Conservation (phyloP, 2,888 invertebrate species). For the Eupithecia subumbrata region DNA sequence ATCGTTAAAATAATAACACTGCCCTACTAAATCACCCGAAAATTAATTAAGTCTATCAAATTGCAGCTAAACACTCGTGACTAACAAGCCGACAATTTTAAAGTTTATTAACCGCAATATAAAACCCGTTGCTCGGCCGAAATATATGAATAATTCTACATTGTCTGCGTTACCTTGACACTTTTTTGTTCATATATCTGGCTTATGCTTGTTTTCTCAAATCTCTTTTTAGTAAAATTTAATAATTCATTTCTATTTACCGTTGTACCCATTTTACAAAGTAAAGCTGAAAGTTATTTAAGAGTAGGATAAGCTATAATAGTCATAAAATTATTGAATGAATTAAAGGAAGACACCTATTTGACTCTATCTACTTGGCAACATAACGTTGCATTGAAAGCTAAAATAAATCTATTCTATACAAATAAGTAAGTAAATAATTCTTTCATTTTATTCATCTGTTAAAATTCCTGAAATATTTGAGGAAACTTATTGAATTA, state of each 20-base stretch:
- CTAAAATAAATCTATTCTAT: background rate
- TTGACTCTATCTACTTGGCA: background rate
- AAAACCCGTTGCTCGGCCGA: conserved; percentile 47
- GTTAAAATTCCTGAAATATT: background rate
- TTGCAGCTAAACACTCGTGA: conserved; percentile 12
- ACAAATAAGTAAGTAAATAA: background rate
- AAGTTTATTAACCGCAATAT: conserved; percentile 28
- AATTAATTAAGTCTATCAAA: conserved; percentile 3
- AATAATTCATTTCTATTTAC: conserved; percentile 11
- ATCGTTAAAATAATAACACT: conserved; percentile 2
- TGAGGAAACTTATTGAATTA: background rate
- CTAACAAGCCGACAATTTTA: conserved; percentile 17
- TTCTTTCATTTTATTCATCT: background rate
- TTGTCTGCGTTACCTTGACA: conserved; percentile 40
- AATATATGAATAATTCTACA: conserved; percentile 40
- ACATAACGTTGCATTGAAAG: background rate
- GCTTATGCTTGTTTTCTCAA: background rate
- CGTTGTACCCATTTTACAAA: conserved; percentile 29
- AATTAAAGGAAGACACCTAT: background rate
- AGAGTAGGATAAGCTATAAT: conserved; percentile 17
- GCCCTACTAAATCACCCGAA: conserved; percentile 3
- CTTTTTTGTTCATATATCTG: conserved; percentile 14
- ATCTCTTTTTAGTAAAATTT: background rate
- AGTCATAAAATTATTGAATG: background rate
- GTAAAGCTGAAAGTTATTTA: background rate